Percentiles rank a stretch among this genome's conserved stretches.
These are phyloP conservation scores for Petaurus breviceps DNA, from an alignment of 2,113 vertebrate species.

Conservation along the genomic window DNA sequence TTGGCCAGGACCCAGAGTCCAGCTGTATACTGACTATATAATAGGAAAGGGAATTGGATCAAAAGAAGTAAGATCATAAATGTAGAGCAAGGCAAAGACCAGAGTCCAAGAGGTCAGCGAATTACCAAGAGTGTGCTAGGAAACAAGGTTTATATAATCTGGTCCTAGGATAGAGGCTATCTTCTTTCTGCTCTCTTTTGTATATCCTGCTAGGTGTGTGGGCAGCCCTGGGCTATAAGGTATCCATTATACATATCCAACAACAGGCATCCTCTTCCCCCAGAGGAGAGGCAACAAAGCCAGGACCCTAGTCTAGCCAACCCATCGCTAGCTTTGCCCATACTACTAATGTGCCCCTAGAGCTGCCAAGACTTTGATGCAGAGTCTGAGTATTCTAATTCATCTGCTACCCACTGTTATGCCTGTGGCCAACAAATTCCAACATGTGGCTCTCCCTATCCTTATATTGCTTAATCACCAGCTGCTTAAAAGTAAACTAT, in stretches of 20 bases:
- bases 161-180: fast-evolving
- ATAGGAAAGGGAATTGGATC: not conserved
- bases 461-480: not conserved
- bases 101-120: not conserved
- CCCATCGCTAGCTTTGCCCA: not conserved
- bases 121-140: not conserved
- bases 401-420: not conserved
- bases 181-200: not conserved
- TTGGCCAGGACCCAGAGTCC: not conserved
- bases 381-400: not conserved
- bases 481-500: not conserved
- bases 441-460: not conserved
- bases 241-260: not conserved
- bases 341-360: not conserved
- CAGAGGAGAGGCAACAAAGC: not conserved
- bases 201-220: not conserved
- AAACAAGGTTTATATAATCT: not conserved
- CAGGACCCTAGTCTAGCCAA: not conserved
- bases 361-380: not conserved
- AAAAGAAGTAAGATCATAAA: not conserved
- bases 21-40: not conserved
- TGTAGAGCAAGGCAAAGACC: not conserved
- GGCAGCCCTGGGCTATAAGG: not conserved
- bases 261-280: not conserved
- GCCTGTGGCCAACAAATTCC: not conserved